Percentiles rank a stretch among this genome's conserved stretches.
These are phyloP conservation scores for Neostethus bicornis DNA, from an alignment of 2,797 vertebrate genomes.

Conservation along the genomic window DNA sequence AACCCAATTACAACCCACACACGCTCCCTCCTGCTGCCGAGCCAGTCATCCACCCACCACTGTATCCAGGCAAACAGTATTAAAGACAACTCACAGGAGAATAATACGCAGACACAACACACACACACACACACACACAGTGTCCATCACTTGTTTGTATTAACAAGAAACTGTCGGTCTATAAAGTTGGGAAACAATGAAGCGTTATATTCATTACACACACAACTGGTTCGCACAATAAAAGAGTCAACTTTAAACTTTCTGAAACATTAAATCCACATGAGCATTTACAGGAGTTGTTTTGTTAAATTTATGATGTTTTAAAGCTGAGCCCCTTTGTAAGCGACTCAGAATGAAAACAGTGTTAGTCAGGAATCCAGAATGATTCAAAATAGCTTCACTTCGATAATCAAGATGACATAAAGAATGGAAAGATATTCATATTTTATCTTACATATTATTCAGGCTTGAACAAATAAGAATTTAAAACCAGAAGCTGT, in stretches of 20 bases:
- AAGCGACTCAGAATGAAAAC: not conserved
- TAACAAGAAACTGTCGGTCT: not conserved
- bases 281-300: not conserved
- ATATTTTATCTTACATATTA: too few species aligned
- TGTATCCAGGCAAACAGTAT: conserved; percentile 43
- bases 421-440: too few species aligned
- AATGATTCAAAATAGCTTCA: too few species aligned
- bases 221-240: not conserved
- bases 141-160: not conserved
- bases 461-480: too few species aligned
- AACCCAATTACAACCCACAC: conserved; percentile 29
- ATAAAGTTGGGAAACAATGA: not conserved
- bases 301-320: not conserved
- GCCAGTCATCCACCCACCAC: conserved; percentile 6
- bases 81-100: conserved; percentile 1
- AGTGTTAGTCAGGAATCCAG: too few species aligned
- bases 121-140: not conserved
- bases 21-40: not conserved
- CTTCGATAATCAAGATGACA: too few species aligned
- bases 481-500: not conserved
- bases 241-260: not conserved
- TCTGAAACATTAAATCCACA: not conserved
- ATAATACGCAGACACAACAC: conserved; percentile 10
- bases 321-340: not conserved
- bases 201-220: not conserved